Evolutionary conservation across 2,888 invertebrate genomes (phyloP), one percentile per base, ranked within the genome.

Genomic region (Chrysopilus asiliformis): DNA sequence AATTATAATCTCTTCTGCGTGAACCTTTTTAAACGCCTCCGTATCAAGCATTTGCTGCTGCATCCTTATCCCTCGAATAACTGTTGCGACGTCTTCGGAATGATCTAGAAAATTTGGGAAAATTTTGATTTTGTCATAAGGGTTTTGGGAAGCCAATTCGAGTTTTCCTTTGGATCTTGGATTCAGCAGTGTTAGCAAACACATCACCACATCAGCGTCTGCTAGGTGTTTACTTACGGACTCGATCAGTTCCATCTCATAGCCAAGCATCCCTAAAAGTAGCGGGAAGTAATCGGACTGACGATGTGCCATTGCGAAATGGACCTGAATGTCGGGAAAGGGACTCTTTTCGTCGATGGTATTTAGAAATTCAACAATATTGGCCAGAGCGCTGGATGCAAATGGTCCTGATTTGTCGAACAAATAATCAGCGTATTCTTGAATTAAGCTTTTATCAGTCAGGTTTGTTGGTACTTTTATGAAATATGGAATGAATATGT

Each of bases 91-190:
- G 47, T 81, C 79, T 14, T 68, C 64, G 2, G 64, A 60, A 17
- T 74, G 66, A 0, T 65, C 59, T 31, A 83, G 65, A 52, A 80
- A 82, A 49, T 79, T 79, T 12, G 76, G 68, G 43, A 72, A 60
- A 33, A 82, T 72, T 31, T 69, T 47, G 1, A 83, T 82, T 16
- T 72, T 66, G 4, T 71, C 68, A 4, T 51, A 47, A 0, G 75
- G 73, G 49, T 76, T 56, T 0, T 48, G 43, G 4, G 68, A 69
- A 29, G 57, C 57, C 2, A 83, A 52, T 12, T 60, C 54, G 2
- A 83, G 47, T 20, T 51, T 46, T 3, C 76, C 75, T 9, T 57
- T 58, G 0, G 72, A 70, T 44, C 62, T 51, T 0, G 72, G 69
- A 36, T 66, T 56, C 0, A 67, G 34, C 10, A 63, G 45, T 26